Evolutionary conservation across 2,797 vertebrate species (phyloP).

Genomic region (Crax fasciolata): DNA sequence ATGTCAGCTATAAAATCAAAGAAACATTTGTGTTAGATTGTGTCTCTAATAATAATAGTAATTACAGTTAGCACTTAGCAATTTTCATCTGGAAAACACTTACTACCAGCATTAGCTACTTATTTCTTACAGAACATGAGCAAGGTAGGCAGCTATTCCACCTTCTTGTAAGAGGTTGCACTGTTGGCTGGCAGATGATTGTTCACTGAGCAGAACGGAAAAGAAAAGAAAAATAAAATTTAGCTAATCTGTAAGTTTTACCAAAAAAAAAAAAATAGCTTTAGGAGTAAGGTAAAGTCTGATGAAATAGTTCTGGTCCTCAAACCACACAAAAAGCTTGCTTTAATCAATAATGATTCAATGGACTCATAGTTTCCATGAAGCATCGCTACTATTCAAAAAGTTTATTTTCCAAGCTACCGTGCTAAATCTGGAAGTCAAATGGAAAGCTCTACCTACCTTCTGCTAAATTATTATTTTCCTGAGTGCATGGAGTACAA

Average conservation of each 20-base stretch:
- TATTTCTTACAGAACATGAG: slow-evolving; percentile 28
- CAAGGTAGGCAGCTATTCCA: slow-evolving; percentile 8
- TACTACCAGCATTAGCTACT: slow-evolving; percentile 5
- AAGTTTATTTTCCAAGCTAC: neutral
- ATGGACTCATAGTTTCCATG: neutral
- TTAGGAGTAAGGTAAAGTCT: neutral
- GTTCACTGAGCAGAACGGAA: neutral
- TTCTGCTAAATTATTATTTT: neutral
- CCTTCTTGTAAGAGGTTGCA: neutral
- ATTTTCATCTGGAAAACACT: slow-evolving; percentile 54
- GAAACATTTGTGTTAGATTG: slow-evolving; percentile 36
- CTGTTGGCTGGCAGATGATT: neutral
- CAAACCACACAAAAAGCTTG: neutral
- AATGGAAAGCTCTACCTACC: neutral
- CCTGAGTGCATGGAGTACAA: neutral
- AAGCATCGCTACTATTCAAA: neutral
- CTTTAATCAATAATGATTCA: neutral
- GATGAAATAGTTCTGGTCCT: neutral
- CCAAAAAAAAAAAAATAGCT: neutral
- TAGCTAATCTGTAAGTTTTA: neutral
- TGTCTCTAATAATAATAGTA: slow-evolving; percentile 37
- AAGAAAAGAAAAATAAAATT: neutral
- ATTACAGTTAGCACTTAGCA: slow-evolving; percentile 46
- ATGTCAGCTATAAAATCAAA: slow-evolving; percentile 50
- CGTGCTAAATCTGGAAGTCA: neutral